Evolutionary conservation across 2,113 vertebrate species (phyloP).

Genomic region (Neogobius melanostomus): DNA sequence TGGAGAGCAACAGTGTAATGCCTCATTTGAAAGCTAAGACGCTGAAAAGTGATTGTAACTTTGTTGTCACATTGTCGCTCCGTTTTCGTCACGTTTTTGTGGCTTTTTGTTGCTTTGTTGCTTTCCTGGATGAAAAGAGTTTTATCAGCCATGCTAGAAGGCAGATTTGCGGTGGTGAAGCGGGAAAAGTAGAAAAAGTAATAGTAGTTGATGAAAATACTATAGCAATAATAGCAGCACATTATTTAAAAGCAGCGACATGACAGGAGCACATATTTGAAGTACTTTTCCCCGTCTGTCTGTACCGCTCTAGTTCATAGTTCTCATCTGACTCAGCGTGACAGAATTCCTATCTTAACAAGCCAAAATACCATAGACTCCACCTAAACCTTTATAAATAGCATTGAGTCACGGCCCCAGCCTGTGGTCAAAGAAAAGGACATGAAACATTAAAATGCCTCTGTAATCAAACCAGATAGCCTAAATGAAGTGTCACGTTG

Average conservation of each 20-base stretch:
- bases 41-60: too few relatives aligned
- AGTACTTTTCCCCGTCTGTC: background rate
- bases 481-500: slow-evolving; percentile 30
- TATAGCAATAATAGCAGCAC: background rate
- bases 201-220: background rate
- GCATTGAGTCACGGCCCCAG: slow-evolving; percentile 39
- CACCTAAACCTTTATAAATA: slow-evolving; percentile 58
- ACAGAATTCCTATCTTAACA: slow-evolving; percentile 38
- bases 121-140: background rate
- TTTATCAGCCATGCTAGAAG: too few relatives aligned
- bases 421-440: slow-evolving; percentile 3
- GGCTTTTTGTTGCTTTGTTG: too few relatives aligned
- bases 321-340: slow-evolving; percentile 40
- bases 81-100: too few relatives aligned
- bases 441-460: slow-evolving; percentile 47
- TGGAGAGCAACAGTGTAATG: too few relatives aligned
- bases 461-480: slow-evolving; percentile 48
- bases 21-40: too few relatives aligned
- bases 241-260: background rate
- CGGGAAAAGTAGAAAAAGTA: too few relatives aligned
- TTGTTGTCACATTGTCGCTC: too few relatives aligned
- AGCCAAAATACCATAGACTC: slow-evolving; percentile 37
- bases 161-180: too few relatives aligned
- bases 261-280: background rate
- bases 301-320: slow-evolving; percentile 27